Conservation (phyloP, 2,797 vertebrate genomes). For the Chloroceryle inda region DNA sequence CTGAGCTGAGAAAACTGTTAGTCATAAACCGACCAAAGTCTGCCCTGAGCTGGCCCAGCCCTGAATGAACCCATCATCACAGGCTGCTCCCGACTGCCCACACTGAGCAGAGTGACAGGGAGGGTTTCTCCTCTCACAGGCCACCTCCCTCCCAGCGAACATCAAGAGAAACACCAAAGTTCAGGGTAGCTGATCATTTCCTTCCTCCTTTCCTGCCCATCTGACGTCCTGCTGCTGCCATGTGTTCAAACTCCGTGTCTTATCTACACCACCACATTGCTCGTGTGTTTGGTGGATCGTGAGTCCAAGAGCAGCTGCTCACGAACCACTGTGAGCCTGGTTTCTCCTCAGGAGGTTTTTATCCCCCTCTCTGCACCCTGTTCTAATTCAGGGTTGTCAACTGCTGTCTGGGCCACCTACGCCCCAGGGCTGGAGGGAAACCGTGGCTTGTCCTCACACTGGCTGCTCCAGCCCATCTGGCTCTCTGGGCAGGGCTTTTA, state of each 20-base stretch:
- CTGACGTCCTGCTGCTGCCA: neutral
- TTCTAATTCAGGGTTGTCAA: neutral
- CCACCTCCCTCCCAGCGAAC: neutral
- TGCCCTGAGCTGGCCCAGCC: neutral
- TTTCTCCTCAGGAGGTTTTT: neutral
- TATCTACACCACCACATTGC: neutral
- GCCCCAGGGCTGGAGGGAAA: neutral
- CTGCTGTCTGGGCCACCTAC: neutral
- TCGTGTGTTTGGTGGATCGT: neutral
- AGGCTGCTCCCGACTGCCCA: neutral
- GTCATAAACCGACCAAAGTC: neutral
- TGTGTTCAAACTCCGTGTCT: neutral
- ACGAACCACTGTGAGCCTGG: neutral
- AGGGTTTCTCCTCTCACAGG: neutral
- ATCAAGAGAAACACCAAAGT: neutral
- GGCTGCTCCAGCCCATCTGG: neutral
- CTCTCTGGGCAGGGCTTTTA: slow-evolving; percentile 1
- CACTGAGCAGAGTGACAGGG: neutral
- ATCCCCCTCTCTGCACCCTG: neutral
- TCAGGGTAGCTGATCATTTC: accelerated
- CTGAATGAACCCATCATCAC: neutral
- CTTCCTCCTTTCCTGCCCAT: neutral
- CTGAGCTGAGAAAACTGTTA: neutral
- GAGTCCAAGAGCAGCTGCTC: neutral
- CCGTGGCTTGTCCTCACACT: accelerated